Conservation (phyloP, 1,140 invertebrate species). For the Drosophila orosa region DNA sequence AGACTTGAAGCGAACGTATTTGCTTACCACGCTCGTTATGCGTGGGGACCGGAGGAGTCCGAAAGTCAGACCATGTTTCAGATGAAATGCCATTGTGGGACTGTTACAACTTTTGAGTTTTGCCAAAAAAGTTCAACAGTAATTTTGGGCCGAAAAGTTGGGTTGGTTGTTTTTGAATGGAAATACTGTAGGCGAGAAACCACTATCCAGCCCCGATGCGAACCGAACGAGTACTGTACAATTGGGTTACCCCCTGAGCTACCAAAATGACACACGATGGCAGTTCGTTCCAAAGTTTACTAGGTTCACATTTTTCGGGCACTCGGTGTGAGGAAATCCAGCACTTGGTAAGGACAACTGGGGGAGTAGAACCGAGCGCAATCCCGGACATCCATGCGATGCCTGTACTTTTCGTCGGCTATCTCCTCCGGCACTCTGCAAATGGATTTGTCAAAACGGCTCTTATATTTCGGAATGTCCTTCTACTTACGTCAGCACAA, state of each 20-base stretch:
- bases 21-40: fast-evolving
- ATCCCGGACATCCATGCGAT: slow-evolving; percentile 22
- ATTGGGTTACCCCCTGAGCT: background rate
- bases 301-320: slow-evolving; percentile 6
- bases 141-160: background rate
- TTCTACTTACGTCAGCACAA: slow-evolving; percentile 53
- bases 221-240: slow-evolving; percentile 13
- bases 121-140: background rate
- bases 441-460: background rate
- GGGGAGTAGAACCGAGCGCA: slow-evolving; percentile 50
- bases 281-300: slow-evolving; percentile 25
- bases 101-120: background rate
- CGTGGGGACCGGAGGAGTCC: background rate
- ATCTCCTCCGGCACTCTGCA: slow-evolving; percentile 55
- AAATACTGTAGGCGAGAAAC: background rate
- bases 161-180: slow-evolving; percentile 24
- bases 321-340: slow-evolving; percentile 55
- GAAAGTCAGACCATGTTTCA: background rate
- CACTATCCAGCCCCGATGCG: slow-evolving; percentile 2
- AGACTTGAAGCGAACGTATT: background rate
- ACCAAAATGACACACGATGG: background rate
- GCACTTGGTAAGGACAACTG: slow-evolving; percentile 55
- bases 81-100: background rate
- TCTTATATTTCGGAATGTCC: background rate
- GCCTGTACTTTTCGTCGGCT: slow-evolving; percentile 45